Evolutionary conservation across 2,113 vertebrate genomes (phyloP).

Genomic region (Corydoras sp.): DNA sequence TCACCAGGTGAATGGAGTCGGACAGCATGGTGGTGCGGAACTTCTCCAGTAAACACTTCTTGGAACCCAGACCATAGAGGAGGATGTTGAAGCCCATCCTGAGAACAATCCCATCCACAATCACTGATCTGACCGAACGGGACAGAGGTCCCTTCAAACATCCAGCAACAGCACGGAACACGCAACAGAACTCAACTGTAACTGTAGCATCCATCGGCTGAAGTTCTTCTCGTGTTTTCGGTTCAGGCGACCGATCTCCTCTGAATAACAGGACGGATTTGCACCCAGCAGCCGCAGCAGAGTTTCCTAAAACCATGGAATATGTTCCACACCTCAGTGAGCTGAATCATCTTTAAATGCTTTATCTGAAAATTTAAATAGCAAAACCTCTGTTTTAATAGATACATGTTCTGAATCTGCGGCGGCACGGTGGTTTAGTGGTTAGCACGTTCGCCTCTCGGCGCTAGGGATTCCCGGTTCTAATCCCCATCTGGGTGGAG

Average conservation of each 20-base stretch:
- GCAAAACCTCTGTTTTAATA: too few species aligned
- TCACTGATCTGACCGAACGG: too few species aligned
- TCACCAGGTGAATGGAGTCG: conserved; percentile 79
- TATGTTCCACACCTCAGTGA: too few species aligned
- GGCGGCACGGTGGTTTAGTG: too few species aligned
- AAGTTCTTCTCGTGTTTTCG: conserved; percentile 76
- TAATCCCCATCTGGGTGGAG: too few species aligned
- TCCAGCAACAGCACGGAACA: too few species aligned
- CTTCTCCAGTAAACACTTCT: conserved; percentile 83
- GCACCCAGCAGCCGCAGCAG: conserved; percentile 73
- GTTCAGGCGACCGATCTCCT: conserved; percentile 77
- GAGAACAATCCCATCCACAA: conserved; percentile 13
- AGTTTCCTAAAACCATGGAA: conserved; percentile 68
- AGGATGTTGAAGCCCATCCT: conserved; percentile 91
- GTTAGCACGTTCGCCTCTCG: too few species aligned
- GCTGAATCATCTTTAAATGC: too few species aligned
- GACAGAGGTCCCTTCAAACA: too few species aligned
- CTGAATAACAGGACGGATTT: conserved; percentile 69
- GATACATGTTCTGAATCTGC: too few species aligned
- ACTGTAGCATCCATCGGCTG: conserved; percentile 90
- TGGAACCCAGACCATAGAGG: conserved; percentile 92
- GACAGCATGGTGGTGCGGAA: conserved; percentile 78
- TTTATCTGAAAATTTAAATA: too few species aligned
- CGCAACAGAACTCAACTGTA: conserved; percentile 70
- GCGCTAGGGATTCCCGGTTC: too few species aligned